phyloP scores from a whole-genome alignment of 2,113 vertebrate species.

The Gallinago paraguaiae region DNA sequence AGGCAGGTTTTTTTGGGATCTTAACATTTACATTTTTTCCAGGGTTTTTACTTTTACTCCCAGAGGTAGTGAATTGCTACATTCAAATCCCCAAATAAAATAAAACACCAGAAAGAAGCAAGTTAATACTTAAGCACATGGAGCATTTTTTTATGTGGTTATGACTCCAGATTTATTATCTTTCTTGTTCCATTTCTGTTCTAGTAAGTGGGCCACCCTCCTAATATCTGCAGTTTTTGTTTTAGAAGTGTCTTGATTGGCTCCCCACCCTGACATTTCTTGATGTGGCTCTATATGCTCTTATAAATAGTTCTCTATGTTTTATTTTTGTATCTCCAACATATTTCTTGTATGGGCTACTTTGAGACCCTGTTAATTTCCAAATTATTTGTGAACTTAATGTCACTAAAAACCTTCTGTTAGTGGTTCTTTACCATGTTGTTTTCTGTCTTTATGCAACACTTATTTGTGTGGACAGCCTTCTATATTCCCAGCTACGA shows the following conservation, averaged over 20 bases:
- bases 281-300: background rate
- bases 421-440: background rate
- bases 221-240: background rate
- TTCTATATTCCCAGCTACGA: background rate
- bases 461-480: rapidly evolving
- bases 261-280: background rate
- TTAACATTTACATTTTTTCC: background rate
- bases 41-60: background rate
- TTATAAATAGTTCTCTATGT: background rate
- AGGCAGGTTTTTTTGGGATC: background rate
- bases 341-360: background rate
- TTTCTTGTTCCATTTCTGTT: background rate
- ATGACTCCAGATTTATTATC: background rate
- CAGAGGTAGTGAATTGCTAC: background rate
- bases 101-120: background rate
- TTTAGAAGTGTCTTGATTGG: rapidly evolving
- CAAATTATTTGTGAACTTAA: background rate
- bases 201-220: background rate
- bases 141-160: background rate
- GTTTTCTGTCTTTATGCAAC: background rate
- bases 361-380: background rate
- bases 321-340: background rate
- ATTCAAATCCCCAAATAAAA: background rate
- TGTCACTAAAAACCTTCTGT: background rate
- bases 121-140: background rate